Base-by-base conservation (phyloP, 2,888 invertebrate genomes). In the Eupithecia tripunctaria region DNA sequence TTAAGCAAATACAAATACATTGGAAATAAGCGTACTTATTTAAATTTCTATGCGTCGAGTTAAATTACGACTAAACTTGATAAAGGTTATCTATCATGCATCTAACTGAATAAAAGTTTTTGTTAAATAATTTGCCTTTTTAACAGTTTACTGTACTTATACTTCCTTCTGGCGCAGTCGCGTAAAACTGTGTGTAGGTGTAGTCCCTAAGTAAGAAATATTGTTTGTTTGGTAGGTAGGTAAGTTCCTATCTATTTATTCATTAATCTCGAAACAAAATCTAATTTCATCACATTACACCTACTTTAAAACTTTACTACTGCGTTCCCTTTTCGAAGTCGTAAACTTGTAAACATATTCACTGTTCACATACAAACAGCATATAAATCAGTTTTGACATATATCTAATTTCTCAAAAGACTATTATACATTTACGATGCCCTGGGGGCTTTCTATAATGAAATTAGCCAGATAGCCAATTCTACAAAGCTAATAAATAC, bases 381-480 rank as follows among this genome's bases (percentile, higher is more conserved):
- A 32, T 47, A 68, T 74, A 66, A 69, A 68, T 75, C 68, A 64
- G 10, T 36, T 70, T 47, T 47, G 60, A 72, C 70, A 38, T 64
- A 47, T 67, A 38, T 67, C 66, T 72, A 78, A 82, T 82, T 81
- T 81, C 79, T 83, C 79, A 80, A 78, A 77, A 69, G 67, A 76
- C 80, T 78, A 84, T 81, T 82, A 82, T 78, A 73, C 62, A 74
- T 56, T 75, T 76, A 76, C 75, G 72, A 75, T 60, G 56, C 77
- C 83, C 82, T 76, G 56, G 32, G 78, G 79, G 78, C 80, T 79
- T 82, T 81, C 77, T 81, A 80, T 85, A 87, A 87, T 86, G 80
- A 69, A 84, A 85, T 85, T 86, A 86, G 78, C 82, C 80, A 81
- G 82, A 84, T 84, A 51, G 10, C 21, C 82, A 83, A 72, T 74